A percentile compares a stretch with the other conserved stretches of the same genome.
These are phyloP conservation scores for Coenonympha arcania DNA, from an alignment of 2,888 invertebrate species.

Conservation along the genomic window DNA sequence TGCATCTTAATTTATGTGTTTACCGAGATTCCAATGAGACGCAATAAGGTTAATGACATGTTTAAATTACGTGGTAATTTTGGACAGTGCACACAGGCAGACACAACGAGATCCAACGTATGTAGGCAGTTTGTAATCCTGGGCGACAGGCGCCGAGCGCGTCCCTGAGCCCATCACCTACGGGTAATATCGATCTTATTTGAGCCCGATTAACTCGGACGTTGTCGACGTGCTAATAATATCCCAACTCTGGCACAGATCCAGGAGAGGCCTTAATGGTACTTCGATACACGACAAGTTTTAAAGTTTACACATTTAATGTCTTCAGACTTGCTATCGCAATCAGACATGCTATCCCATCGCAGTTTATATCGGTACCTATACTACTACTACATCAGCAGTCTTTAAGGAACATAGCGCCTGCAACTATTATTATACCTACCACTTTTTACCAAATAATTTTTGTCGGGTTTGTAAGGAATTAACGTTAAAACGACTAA, in stretches of 20 bases:
- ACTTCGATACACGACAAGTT: conserved; percentile 69
- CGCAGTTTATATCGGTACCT: background rate
- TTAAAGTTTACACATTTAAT: conserved; percentile 56
- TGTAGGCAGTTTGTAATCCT: conserved; percentile 39
- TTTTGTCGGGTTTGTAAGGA: no score
- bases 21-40: conserved; percentile 29
- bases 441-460: no score
- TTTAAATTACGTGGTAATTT: conserved; percentile 32
- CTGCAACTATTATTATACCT: no score
- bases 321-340: conserved; percentile 38
- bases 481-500: no score
- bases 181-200: conserved; percentile 72
- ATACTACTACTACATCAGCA: no score
- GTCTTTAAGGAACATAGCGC: no score
- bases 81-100: conserved; percentile 28
- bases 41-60: conserved; percentile 36
- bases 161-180: conserved; percentile 58
- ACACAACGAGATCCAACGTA: conserved; percentile 32
- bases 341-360: background rate
- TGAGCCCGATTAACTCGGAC: conserved; percentile 72
- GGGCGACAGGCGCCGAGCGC: conserved; percentile 37
- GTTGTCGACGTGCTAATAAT: conserved; percentile 70
- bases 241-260: conserved; percentile 62
- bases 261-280: conserved; percentile 71
- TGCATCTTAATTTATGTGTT: conserved; percentile 30